Evolutionary conservation across 2,888 invertebrate genomes (phyloP), one percentile per base, ranked within the genome.

Genomic region (Epistrophe eligans): DNA sequence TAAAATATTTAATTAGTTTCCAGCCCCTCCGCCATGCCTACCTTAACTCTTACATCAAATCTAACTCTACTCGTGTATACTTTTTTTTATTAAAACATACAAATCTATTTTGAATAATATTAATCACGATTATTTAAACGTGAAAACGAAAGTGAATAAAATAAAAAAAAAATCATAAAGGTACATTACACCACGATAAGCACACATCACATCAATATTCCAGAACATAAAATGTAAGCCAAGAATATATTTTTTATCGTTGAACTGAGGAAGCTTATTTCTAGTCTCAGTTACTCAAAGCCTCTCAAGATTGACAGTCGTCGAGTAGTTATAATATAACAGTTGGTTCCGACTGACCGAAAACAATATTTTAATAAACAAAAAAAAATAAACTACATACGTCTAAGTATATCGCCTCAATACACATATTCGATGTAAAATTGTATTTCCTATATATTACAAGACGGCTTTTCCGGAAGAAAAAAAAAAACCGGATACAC

Each of bases 251-350:
- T 48, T 72, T 77, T 48, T 72, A 64, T 55, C 7, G 81, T 70
- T 60, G 62, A 60, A 73, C 72, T 67, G 67, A 48, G 28, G 43
- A 45, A 77, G 38, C 82, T 67, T 58, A 64, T 24, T 38, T 24
- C 70, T 70, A 71, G 82, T 7, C 32, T 74, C 74, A 83, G 84
- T 79, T 38, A 19, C 24, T 57, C 70, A 71, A 43, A 55, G 48
- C 57, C 70, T 62, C 70, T 79, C 84, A 84, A 62, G 73, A 72
- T 67, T 73, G 77, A 70, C 73, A 55, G 83, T 79, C 79, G 83
- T 79, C 79, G 79, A 55, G 58, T 79, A 60, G 79, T 40, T 52
- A 72, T 43, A 32, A 10, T 9, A 32, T 7, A 32, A 5, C 7
- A 45, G 2, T 58, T 40, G 38, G n/a, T 62, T 24, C 17, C 55